Conservation (phyloP, 2,113 vertebrate genomes). For the Delphinus delphis region DNA sequence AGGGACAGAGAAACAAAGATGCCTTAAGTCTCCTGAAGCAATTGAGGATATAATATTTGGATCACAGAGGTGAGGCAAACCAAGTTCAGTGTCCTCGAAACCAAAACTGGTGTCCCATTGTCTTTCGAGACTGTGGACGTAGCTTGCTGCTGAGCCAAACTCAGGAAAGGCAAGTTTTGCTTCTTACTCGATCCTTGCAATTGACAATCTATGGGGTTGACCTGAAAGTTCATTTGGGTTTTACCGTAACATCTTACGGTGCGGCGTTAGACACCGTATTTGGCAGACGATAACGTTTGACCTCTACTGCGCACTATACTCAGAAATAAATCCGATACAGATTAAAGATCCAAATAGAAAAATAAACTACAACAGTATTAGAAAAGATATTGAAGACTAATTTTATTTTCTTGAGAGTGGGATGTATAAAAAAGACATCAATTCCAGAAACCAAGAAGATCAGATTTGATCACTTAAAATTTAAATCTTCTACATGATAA, state of each 20-base stretch:
- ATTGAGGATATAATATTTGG: not conserved
- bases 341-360: not conserved
- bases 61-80: not conserved
- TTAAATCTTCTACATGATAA: not conserved
- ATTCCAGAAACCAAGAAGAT: not conserved
- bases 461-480: not conserved
- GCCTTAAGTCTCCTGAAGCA: not conserved
- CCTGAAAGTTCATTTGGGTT: no score
- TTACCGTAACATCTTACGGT: no score
- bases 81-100: not conserved
- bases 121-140: not conserved
- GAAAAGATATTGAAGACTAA: constrained; percentile 1
- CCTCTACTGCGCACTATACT: not conserved
- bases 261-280: not conserved
- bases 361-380: not conserved
- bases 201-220: not conserved
- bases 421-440: not conserved
- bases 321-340: not conserved
- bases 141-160: not conserved
- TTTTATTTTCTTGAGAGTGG: constrained; percentile 1
- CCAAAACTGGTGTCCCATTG: not conserved
- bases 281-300: not conserved
- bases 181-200: not conserved
- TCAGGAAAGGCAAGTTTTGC: not conserved
- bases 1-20: not conserved